phyloP scores from a whole-genome alignment of 1,140 invertebrate species.

The Pissodes strobi region DNA sequence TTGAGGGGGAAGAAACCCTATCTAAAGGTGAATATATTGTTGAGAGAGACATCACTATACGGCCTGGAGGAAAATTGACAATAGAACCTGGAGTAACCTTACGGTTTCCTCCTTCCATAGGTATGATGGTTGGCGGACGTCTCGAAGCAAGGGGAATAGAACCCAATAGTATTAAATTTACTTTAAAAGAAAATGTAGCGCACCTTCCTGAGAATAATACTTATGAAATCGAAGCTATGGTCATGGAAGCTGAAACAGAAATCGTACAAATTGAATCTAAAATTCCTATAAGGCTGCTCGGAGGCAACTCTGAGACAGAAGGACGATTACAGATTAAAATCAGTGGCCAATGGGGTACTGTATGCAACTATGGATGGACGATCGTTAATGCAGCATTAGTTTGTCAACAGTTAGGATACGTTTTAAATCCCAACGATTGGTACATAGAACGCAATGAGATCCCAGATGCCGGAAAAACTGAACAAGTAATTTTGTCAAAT shows the following conservation, averaged over 20 bases:
- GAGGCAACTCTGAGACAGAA: conserved; percentile 74
- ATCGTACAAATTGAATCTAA: conserved; percentile 60
- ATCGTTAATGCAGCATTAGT: conserved; percentile 89
- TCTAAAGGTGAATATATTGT: conserved; percentile 81
- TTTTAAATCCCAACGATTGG: conserved; percentile 92
- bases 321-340: conserved; percentile 81
- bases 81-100: conserved; percentile 86
- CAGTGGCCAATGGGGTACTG: conserved; percentile 90
- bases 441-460: conserved; percentile 78
- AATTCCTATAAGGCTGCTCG: conserved; percentile 74
- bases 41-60: conserved; percentile 86
- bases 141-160: conserved; percentile 79
- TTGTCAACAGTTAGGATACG: conserved; percentile 93
- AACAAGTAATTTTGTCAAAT: conserved; percentile 81
- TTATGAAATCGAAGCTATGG: conserved; percentile 61
- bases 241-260: conserved; percentile 58
- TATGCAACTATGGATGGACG: conserved; percentile 96
- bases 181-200: conserved; percentile 72
- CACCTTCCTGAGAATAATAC: conserved; percentile 67
- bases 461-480: conserved; percentile 74
- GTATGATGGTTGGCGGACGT: conserved; percentile 94
- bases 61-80: conserved; percentile 84
- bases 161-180: conserved; percentile 78
- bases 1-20: conserved; percentile 82
- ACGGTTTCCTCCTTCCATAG: conserved; percentile 86